phyloP scores from a whole-genome alignment of 2,113 vertebrate genomes.

The Hemicordylus capensis region DNA sequence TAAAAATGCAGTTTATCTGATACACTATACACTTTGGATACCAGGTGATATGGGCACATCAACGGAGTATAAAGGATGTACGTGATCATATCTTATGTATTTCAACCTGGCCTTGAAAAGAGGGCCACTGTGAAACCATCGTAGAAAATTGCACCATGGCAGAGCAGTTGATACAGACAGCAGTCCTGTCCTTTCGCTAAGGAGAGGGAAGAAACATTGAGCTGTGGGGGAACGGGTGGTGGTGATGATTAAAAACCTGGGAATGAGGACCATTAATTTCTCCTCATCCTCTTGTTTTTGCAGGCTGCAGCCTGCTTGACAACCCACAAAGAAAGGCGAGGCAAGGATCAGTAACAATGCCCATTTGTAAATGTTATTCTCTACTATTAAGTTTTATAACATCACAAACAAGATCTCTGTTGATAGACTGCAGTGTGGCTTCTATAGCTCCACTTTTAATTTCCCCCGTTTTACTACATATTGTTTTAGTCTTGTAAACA shows the following conservation, averaged over 20 bases:
- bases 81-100: neutral
- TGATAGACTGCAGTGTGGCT: conserved; percentile 26
- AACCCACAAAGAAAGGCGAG: neutral
- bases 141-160: neutral
- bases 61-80: neutral
- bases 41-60: too few relatives aligned
- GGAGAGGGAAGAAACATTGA: neutral
- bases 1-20: too few relatives aligned
- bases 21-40: too few relatives aligned
- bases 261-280: neutral
- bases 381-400: conserved; percentile 17
- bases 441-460: conserved; percentile 3
- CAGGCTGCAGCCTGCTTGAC: neutral
- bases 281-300: neutral
- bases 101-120: neutral
- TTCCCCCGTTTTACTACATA: neutral
- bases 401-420: neutral
- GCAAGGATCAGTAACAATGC: conserved; percentile 11
- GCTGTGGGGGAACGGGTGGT: too few relatives aligned
- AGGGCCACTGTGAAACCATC: neutral
- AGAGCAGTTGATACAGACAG: neutral
- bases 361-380: conserved; percentile 19
- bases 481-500: conserved; percentile 25
- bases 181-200: neutral
- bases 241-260: neutral